Evolutionary conservation across 2,888 invertebrate genomes (phyloP), one percentile per base, ranked within the genome.

Genomic region (Leucophenga maculata): DNA sequence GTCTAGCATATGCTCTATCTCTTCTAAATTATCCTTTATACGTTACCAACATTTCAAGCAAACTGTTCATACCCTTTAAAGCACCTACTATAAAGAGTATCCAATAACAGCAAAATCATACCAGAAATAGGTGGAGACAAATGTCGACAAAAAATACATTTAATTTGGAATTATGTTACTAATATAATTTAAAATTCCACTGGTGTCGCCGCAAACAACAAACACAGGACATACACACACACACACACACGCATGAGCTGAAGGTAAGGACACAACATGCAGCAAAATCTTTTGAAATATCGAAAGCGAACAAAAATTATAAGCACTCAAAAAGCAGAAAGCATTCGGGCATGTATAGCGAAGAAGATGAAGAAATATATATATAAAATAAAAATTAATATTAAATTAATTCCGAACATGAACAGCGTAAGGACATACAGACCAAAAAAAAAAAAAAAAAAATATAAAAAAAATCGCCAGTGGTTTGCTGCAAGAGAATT

Each of bases 341-440:
- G 67, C 70, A 71, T 59, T 70, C 57, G 48, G 62, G 14, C 54
- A 59, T 64, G 22, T 20, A 39, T 50, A 69, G 59, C 46, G 46
- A 54, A 32, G 26, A 52, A 22, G 70, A 72, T 67, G 70, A 71
- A 39, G 39, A 67, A 71, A 66, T 46, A 14, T 65, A 74, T 72
- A 76, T 70, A 78, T 39, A 75, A 82, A 80, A 83, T 80, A 82
- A 80, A n/a, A 81, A 81, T 81, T 81, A 81, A 83, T 83, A 83
- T 81, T 83, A 83, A 81, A 83, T 81, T 81, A 81, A 83, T 81
- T 83, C 80, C 78, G 82, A 76, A 83, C 83, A 83, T 81, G 83
- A 83, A 81, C 79, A 78, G 80, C n/a, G 22, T 39, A 13, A 54
- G 22, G 9, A 44, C n/a, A 79, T 82, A 82, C 46, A n/a, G 3